Base-by-base conservation (phyloP, 2,888 invertebrate species). In the Cremastinae sp. region DNA sequence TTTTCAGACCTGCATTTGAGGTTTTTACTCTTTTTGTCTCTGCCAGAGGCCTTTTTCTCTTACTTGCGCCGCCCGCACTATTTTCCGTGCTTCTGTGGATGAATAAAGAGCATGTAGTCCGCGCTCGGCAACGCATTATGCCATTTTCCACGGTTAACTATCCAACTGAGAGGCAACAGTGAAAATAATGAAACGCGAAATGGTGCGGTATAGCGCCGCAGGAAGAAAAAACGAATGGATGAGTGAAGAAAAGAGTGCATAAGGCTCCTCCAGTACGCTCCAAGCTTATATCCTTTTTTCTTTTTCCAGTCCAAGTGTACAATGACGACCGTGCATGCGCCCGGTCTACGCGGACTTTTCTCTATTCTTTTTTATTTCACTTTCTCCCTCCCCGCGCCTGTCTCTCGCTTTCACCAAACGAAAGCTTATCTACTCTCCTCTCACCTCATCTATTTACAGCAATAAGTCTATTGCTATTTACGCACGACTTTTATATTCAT, bases 81-180 rank as follows among this genome's bases (percentile, higher is more conserved):
- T 49, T 64, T 62, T 72, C 43, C 45, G 28, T 20, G n/a, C 41
- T 61, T 74, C 71, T 54, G 51, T 70, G 61, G 53, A 58, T 75
- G 79, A 83, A 84, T 83, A 84, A 84, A 83, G 83, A 82, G 81
- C 82, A 83, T 80, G 81, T 82, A 81, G 69, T 61, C 65, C 79
- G 73, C 65, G 74, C 75, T 70, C n/a, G n/a, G 79, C 81, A 81
- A 81, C 80, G 80, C 80, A 80, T 83, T 83, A 81, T 82, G 78
- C 79, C 78, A 83, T 82, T 82, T 81, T 81, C 76, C 80, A 78
- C 79, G 72, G 72, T 75, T 68, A 80, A 62, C 65, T 65, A n/a
- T n/a, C 28, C 58, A 18, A 73, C 68, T 54, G 58, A 51, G 10
- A 70, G 64, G 22, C 58, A 38, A 43, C 38, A 73, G 69, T 58